Evolutionary conservation across 2,888 invertebrate genomes (phyloP).

Genomic region (Deilephila porcellus): DNA sequence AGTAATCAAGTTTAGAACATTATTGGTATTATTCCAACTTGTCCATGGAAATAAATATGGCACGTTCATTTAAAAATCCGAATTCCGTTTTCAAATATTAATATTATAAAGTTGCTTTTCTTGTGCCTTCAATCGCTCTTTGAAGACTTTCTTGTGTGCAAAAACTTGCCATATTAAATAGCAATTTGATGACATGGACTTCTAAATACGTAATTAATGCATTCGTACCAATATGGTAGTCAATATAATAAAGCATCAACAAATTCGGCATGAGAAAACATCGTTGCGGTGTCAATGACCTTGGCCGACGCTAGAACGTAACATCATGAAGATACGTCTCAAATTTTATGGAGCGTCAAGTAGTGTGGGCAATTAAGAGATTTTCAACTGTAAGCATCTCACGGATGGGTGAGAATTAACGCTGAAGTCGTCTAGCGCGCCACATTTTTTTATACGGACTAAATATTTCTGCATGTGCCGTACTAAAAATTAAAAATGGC

Average conservation of each 20-base stretch:
- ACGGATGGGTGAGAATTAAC: slow-evolving; percentile 63
- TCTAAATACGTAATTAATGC: slow-evolving; percentile 7
- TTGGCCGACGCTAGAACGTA: slow-evolving; percentile 62
- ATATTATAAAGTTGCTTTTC: not conserved
- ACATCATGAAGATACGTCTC: slow-evolving; percentile 64
- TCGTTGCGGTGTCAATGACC: slow-evolving; percentile 62
- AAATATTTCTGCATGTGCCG: slow-evolving; percentile 39
- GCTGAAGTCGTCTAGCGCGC: slow-evolving; percentile 47
- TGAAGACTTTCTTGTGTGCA: too few species aligned
- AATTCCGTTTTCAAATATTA: not conserved
- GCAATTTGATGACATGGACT: slow-evolving; percentile 23
- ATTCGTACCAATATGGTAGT: not conserved
- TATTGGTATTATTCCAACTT: not conserved
- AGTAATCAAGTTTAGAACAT: slow-evolving; percentile 1
- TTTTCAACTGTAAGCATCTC: slow-evolving; percentile 64
- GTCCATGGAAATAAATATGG: not conserved
- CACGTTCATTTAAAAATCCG: not conserved
- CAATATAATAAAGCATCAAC: not conserved
- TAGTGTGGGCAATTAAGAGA: slow-evolving; percentile 70
- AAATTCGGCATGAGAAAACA: slow-evolving; percentile 17
- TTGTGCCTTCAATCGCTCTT: too few species aligned
- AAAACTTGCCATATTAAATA: not conserved
- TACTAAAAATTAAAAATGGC: slow-evolving; percentile 14
- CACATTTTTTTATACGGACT: slow-evolving; percentile 51
- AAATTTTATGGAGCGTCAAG: slow-evolving; percentile 82